These are phyloP conservation scores for Puma concolor DNA, from an alignment of 2,113 vertebrate species.

Conservation along the genomic window DNA sequence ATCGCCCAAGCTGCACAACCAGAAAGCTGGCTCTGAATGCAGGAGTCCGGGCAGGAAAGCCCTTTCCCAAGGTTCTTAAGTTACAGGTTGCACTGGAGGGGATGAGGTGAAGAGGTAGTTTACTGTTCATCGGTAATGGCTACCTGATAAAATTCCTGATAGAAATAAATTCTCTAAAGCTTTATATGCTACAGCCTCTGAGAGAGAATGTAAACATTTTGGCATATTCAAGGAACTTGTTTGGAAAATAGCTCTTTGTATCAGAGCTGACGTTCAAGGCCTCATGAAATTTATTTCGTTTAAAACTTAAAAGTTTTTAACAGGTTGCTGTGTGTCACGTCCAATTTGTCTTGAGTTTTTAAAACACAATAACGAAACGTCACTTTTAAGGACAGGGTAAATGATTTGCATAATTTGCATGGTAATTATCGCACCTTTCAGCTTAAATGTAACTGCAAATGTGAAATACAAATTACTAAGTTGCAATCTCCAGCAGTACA, in stretches of 20 bases:
- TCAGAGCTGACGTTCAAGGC: constrained; percentile 42
- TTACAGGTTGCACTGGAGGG: background rate
- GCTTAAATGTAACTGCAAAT: constrained; percentile 80
- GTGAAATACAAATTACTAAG: constrained; percentile 83
- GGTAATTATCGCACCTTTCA: constrained; percentile 72
- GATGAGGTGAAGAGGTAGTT: background rate
- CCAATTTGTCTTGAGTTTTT: constrained; percentile 71
- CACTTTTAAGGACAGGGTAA: constrained; percentile 76
- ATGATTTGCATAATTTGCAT: constrained; percentile 77
- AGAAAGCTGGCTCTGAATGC: background rate
- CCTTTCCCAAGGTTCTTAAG: background rate
- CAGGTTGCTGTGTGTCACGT: constrained; percentile 33
- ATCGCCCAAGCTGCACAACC: accelerated
- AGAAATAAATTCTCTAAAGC: background rate
- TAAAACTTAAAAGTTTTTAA: constrained; percentile 8
- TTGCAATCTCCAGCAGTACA: constrained; percentile 79
- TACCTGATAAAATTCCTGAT: constrained; percentile 28
- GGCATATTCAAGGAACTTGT: constrained; percentile 52
- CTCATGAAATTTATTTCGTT: constrained; percentile 51
- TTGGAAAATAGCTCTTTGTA: constrained; percentile 49
- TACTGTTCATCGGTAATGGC: background rate
- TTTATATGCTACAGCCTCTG: constrained; percentile 40
- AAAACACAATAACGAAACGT: constrained; percentile 68
- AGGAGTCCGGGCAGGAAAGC: background rate
- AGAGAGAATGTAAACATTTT: constrained; percentile 62